Evolutionary conservation across 2,113 vertebrate species (phyloP).

Genomic region (Elephantulus edwardii): DNA sequence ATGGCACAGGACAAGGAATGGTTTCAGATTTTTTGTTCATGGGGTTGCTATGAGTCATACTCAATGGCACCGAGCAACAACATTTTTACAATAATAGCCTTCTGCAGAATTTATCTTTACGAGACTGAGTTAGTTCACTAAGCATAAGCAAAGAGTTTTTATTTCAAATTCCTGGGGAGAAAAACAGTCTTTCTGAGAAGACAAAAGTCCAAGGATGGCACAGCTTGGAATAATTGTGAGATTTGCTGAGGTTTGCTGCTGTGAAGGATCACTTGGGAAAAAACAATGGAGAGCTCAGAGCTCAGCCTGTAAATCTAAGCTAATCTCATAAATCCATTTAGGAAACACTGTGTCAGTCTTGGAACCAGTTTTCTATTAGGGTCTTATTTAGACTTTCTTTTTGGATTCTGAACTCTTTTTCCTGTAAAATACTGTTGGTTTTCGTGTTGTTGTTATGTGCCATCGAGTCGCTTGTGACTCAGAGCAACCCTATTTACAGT

Average conservation of each 20-base stretch:
- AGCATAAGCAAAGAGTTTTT: too few relatives aligned
- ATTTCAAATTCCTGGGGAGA: too few relatives aligned
- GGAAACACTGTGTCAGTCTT: background rate
- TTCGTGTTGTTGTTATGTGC: too few relatives aligned
- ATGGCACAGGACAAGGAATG: too few relatives aligned
- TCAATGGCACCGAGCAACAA: too few relatives aligned
- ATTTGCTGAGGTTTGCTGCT: background rate
- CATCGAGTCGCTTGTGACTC: too few relatives aligned
- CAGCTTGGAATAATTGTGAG: background rate
- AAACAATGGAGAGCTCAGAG: background rate
- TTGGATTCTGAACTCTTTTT: background rate
- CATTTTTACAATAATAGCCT: too few relatives aligned
- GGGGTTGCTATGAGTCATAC: too few relatives aligned
- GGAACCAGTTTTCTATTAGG: background rate
- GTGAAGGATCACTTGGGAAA: background rate
- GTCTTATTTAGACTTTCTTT: slow-evolving; percentile 32
- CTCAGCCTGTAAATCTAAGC: background rate
- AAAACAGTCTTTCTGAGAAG: background rate
- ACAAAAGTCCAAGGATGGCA: background rate
- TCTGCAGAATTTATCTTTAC: too few relatives aligned
- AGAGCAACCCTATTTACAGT: too few relatives aligned
- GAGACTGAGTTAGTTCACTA: too few relatives aligned
- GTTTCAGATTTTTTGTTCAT: too few relatives aligned
- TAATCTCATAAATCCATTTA: background rate
- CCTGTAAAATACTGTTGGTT: slow-evolving; percentile 47